These are phyloP conservation scores for Morone saxatilis DNA, from an alignment of 2,113 vertebrate species.

Conservation along the genomic window DNA sequence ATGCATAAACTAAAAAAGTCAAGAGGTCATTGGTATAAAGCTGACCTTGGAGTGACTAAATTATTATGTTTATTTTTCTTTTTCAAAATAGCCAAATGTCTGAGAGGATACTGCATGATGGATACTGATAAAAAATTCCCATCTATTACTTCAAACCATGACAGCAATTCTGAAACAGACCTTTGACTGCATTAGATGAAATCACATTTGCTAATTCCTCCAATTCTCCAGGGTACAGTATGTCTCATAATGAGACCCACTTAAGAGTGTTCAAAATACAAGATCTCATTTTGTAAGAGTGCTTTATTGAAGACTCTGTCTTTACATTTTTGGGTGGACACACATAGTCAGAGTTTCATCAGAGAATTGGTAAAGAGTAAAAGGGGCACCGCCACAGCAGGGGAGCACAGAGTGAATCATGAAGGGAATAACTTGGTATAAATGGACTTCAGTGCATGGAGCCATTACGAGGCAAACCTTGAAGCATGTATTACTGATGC, in stretches of 20 bases:
- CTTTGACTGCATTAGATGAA: conserved; percentile 41
- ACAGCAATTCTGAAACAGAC: conserved; percentile 36
- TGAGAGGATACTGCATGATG: background rate
- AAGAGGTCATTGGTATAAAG: background rate
- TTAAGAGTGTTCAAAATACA: conserved; percentile 33
- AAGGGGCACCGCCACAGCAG: conserved; percentile 8
- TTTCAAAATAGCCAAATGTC: background rate
- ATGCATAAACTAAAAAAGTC: background rate
- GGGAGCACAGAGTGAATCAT: conserved; percentile 25
- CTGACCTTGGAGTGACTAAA: background rate
- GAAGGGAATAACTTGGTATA: conserved; percentile 33
- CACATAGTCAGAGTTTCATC: conserved; percentile 12
- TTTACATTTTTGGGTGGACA: conserved; percentile 16
- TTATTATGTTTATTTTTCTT: background rate
- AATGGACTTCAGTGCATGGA: conserved; percentile 33
- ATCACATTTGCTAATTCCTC: conserved; percentile 44
- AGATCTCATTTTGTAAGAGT: conserved; percentile 27
- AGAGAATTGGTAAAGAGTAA: conserved; percentile 19
- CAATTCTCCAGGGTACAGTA: conserved; percentile 3
- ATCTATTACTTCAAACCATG: conserved; percentile 29
- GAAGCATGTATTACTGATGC: conserved; percentile 2
- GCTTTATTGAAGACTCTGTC: conserved; percentile 10
- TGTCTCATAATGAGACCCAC: conserved; percentile 21
- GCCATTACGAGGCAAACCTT: conserved; percentile 15
- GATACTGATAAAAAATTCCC: background rate